Conservation (phyloP, 2,797 vertebrate genomes). For the Anolis apletophallus region DNA sequence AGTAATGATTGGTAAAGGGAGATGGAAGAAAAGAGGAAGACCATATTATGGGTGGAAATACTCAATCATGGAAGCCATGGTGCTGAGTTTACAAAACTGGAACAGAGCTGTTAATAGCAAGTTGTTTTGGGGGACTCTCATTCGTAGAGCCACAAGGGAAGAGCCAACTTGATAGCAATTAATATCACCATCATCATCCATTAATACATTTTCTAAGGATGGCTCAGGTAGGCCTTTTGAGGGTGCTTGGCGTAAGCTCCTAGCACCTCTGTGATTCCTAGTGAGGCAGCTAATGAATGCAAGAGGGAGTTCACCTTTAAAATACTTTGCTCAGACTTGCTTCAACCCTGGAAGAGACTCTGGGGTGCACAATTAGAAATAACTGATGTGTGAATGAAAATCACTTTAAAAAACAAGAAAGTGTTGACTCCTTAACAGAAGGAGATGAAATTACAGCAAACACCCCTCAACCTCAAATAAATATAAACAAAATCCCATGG, state of each 20-base stretch:
- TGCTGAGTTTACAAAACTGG: too few species aligned
- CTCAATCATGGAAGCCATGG: too few species aligned
- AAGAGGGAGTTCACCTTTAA: background rate
- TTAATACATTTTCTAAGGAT: background rate
- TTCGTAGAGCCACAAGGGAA: too few species aligned
- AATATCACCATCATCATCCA: too few species aligned
- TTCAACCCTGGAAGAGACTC: background rate
- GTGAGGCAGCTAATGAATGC: background rate
- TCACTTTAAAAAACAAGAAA: background rate
- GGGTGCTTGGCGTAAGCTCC: background rate
- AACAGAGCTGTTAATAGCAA: too few species aligned
- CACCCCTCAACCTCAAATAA: too few species aligned
- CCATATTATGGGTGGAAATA: too few species aligned
- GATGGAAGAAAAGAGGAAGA: too few species aligned
- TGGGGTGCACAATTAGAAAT: background rate
- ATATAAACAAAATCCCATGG: background rate
- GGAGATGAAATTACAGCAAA: background rate
- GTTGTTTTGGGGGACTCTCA: too few species aligned
- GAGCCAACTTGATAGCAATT: too few species aligned
- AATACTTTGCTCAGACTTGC: background rate
- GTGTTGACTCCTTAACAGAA: background rate
- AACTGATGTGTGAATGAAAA: background rate
- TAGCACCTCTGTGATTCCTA: background rate
- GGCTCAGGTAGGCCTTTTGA: background rate
- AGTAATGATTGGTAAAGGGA: too few species aligned